Percentiles rank a stretch among this genome's conserved stretches.
Evolutionary conservation across 2,797 vertebrate species (phyloP).

Genomic region (Melanotaenia trifasciata): DNA sequence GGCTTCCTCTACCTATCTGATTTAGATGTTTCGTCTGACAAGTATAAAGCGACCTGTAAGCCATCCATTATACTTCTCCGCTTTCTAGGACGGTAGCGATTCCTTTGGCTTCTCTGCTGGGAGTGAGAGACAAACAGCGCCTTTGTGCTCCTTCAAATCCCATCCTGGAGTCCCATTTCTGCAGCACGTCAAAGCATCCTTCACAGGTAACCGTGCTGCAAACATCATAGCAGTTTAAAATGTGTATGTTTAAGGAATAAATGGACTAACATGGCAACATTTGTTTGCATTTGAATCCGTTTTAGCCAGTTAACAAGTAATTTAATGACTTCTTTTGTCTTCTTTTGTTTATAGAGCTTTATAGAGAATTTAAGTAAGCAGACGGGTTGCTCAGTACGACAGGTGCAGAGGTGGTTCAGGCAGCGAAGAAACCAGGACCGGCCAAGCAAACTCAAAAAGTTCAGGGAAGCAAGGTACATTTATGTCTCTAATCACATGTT

Average conservation of each 20-base stretch:
- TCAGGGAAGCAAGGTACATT: constrained; percentile 90
- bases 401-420: constrained; percentile 94
- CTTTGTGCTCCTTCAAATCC: constrained; percentile 85
- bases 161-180: constrained; percentile 88
- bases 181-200: constrained; percentile 87
- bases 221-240: neutral
- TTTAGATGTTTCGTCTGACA: constrained; percentile 22
- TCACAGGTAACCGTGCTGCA: constrained; percentile 84
- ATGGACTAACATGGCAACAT: neutral
- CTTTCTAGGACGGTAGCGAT: constrained; percentile 85
- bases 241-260: neutral
- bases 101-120: constrained; percentile 87
- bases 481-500: neutral
- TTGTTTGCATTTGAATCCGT: neutral
- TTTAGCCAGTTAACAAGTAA: neutral
- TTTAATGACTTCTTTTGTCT: neutral
- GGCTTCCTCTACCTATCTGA: neutral
- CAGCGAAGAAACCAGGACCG: constrained; percentile 93
- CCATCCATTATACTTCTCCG: neutral
- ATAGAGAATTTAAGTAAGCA: constrained; percentile 88
- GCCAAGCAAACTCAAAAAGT: constrained; percentile 94
- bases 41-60: neutral
- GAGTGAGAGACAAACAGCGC: constrained; percentile 88
- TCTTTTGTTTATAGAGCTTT: constrained; percentile 79
- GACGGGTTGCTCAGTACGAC: constrained; percentile 83